Evolutionary conservation across 1,140 invertebrate genomes (phyloP), one percentile per base, ranked within the genome.

Genomic region (Elymnias hypermnestra): DNA sequence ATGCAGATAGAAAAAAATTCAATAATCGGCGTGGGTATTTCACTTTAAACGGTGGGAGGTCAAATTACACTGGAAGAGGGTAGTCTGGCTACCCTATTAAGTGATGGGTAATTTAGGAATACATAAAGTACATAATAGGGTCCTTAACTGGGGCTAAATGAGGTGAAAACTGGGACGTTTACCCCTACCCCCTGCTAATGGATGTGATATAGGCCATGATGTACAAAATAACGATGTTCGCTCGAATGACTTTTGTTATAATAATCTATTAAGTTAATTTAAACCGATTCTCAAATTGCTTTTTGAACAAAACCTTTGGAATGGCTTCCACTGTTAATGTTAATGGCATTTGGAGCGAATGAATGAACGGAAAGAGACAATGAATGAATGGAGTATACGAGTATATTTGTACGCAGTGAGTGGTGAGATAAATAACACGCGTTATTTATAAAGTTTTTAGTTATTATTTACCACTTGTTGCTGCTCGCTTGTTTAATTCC

Each of bases 111-210:
- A 66, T 66, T 66, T 66, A 66, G 63, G 50, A 61, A 61, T 66
- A 84, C 74, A 84, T 81, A 84, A 84, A 84, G 78, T 84, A 82
- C 74, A 84, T 84, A 84, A 84, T 83, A 77, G 81, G 70, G 57
- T 68, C 69, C 76, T 82, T 77, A 75, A 73, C 70, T 76, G 57
- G 53, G 62, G 63, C 57, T 71, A 75, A 82, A 82, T 82, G 77
- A 78, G 74, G 71, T 79, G 77, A 70, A 75, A 75, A 67, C 33
- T 57, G 65, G 70, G 52, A 48, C 66, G 64, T 60, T 67, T 61
- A 68, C 71, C 63, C 69, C 60, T 47, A 42, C 49, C 50, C 26
- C 37, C 28, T 19, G 26, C 9, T 29, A 29, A 29, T 29, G 26
- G 26, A 7, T n/a, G 23, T 9, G 23, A 29, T 29, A 13, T 29